phyloP scores from a whole-genome alignment of 2,888 invertebrate species.

The Chaetoderma sp. region DNA sequence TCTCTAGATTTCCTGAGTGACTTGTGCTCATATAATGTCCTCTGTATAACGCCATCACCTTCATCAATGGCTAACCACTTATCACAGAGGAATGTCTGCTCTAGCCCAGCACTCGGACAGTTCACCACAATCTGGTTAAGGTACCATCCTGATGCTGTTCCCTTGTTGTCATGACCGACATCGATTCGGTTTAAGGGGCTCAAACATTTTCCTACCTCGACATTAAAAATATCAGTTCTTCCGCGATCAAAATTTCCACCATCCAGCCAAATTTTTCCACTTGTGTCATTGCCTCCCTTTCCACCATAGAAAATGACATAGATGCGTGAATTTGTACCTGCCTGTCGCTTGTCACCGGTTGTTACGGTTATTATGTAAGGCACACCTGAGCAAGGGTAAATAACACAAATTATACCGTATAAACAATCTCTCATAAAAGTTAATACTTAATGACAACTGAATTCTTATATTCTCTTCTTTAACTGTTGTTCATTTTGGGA shows the following conservation, averaged over 20 bases:
- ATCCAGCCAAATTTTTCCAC: conserved; percentile 67
- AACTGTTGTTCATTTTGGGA: too few species aligned
- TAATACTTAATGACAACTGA: too few species aligned
- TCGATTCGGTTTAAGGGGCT: conserved; percentile 65
- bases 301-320: conserved; percentile 62
- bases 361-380: conserved; percentile 64
- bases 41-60: conserved; percentile 63
- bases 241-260: conserved; percentile 64
- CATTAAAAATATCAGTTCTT: conserved; percentile 63
- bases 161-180: conserved; percentile 68
- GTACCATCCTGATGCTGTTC: conserved; percentile 65
- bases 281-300: conserved; percentile 51
- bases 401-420: too few species aligned
- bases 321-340: conserved; percentile 66
- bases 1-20: conserved; percentile 55
- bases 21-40: conserved; percentile 63
- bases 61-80: conserved; percentile 67
- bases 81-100: conserved; percentile 66
- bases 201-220: conserved; percentile 59
- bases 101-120: conserved; percentile 65
- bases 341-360: conserved; percentile 63
- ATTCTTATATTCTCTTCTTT: too few species aligned
- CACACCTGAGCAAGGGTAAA: too few species aligned
- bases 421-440: too few species aligned
- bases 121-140: conserved; percentile 65